Percentiles rank a stretch among this genome's conserved stretches.
These are phyloP conservation scores for Rhineura floridana DNA, from an alignment of 2,113 vertebrate genomes.

Conservation along the genomic window DNA sequence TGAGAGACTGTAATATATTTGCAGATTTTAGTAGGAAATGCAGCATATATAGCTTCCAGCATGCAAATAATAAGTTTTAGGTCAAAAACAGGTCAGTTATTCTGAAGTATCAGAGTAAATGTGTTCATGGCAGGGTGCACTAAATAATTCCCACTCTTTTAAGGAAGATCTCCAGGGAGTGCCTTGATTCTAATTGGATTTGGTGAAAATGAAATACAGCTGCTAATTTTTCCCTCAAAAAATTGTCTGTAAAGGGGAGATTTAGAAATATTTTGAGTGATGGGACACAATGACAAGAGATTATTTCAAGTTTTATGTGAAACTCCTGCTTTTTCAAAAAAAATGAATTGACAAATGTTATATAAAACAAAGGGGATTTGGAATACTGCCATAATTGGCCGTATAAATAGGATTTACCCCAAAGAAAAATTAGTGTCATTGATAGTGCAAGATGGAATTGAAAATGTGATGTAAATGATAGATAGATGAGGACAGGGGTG, in stretches of 20 bases:
- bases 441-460: background rate
- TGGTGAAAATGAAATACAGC: constrained; percentile 43
- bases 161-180: constrained; percentile 37
- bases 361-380: constrained; percentile 25
- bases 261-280: constrained; percentile 2
- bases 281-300: background rate
- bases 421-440: constrained; percentile 7
- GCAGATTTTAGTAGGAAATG: constrained; percentile 35
- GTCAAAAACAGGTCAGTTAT: constrained; percentile 69
- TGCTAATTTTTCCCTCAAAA: constrained; percentile 40
- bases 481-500: constrained; percentile 21
- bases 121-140: constrained; percentile 40
- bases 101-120: constrained; percentile 48
- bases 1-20: constrained; percentile 45
- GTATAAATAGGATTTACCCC: constrained; percentile 32
- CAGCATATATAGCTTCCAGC: constrained; percentile 16
- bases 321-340: background rate
- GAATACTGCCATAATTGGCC: background rate
- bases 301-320: background rate
- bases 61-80: constrained; percentile 54
- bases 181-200: constrained; percentile 47
- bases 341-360: background rate
- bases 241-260: constrained; percentile 28
- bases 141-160: constrained; percentile 37
- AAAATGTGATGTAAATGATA: constrained; percentile 44